A percentile compares a stretch with the other conserved stretches of the same genome.
These are phyloP conservation scores for Campopleginae sp. DNA, from an alignment of 2,888 invertebrate genomes.

Conservation along the genomic window DNA sequence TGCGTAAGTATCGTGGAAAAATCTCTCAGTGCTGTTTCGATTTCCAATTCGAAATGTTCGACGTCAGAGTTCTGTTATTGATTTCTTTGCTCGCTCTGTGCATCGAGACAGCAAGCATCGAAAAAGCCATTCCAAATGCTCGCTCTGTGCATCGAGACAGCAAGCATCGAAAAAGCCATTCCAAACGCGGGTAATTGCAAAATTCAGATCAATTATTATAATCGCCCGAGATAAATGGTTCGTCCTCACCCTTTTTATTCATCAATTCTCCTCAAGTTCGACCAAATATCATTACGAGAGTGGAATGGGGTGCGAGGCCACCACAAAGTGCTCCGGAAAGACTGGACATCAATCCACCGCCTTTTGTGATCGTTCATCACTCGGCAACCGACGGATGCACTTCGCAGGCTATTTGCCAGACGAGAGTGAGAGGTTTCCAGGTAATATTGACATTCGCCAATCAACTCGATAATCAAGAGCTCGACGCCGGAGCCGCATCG, in stretches of 20 bases:
- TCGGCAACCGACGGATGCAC: constrained; percentile 81
- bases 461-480: background rate
- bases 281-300: constrained; percentile 80
- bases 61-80: background rate
- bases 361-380: constrained; percentile 84
- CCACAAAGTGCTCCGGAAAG: constrained; percentile 66
- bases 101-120: constrained; percentile 2
- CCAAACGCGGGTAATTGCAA: background rate
- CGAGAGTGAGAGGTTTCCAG: constrained; percentile 83
- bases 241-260: background rate
- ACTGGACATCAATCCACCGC: constrained; percentile 77
- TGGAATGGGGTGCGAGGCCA: constrained; percentile 83
- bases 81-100: background rate
- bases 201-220: background rate
- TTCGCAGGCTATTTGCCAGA: constrained; percentile 80
- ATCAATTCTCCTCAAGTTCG: constrained; percentile 60
- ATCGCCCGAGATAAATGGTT: background rate
- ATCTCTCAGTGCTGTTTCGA: constrained; percentile 2
- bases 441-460: constrained; percentile 59
- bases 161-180: background rate
- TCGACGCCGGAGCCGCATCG: background rate
- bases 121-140: background rate
- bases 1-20: background rate
- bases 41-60: constrained; percentile 16
- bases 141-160: background rate